Percentiles rank a stretch among this genome's conserved stretches.
These are phyloP conservation scores for Caenorhabditis angaria DNA, from an alignment of 2,888 invertebrate species.

Conservation along the genomic window DNA sequence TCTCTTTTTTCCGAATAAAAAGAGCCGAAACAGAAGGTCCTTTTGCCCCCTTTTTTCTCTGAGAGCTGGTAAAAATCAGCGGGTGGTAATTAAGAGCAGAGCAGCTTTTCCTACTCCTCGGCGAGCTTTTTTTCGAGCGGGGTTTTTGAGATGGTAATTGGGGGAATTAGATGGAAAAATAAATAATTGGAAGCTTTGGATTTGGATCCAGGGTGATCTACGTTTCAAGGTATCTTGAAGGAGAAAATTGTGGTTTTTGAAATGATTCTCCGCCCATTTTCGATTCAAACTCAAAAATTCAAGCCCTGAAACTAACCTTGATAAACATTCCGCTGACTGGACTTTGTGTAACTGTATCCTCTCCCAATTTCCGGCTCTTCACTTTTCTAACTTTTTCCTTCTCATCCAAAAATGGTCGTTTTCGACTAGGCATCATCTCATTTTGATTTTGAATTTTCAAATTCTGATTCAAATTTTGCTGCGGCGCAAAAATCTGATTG, in stretches of 20 bases:
- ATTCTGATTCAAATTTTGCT: constrained; percentile 11
- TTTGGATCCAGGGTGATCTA: no score
- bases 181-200: no score
- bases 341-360: constrained; percentile 68
- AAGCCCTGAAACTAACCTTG: constrained; percentile 64
- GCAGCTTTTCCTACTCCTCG: constrained; percentile 34
- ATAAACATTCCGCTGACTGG: constrained; percentile 73
- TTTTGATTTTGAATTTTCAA: background rate
- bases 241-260: no score
- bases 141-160: no score
- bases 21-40: no score
- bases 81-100: constrained; percentile 45
- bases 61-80: no score
- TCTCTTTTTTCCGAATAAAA: no score
- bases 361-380: constrained; percentile 1
- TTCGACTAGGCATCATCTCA: constrained; percentile 8
- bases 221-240: no score
- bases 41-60: no score
- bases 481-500: constrained; percentile 2
- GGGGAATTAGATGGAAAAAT: no score
- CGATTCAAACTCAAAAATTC: background rate
- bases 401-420: constrained; percentile 26
- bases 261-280: no score
- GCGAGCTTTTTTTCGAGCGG: no score
- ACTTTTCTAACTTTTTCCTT: constrained; percentile 5